Evolutionary conservation across 2,888 invertebrate species (phyloP).

Genomic region (Microplitis deprimator): DNA sequence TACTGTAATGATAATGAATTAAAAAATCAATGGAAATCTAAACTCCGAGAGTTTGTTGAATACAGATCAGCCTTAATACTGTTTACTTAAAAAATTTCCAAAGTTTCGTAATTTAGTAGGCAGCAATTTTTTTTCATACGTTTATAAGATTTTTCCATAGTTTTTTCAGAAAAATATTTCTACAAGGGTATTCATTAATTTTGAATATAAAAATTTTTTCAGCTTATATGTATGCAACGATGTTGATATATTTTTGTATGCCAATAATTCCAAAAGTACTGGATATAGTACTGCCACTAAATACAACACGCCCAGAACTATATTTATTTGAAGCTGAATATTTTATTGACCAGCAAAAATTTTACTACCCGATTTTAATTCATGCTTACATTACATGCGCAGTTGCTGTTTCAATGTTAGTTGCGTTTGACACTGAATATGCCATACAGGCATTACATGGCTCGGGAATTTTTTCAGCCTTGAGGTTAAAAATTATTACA

Average conservation of each 20-base stretch:
- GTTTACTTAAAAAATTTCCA: too few species aligned
- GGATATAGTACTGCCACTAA: constrained; percentile 46
- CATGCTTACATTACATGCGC: constrained; percentile 42
- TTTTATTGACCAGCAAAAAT: constrained; percentile 49
- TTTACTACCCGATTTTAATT: constrained; percentile 42
- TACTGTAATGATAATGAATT: too few species aligned
- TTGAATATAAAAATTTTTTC: background rate
- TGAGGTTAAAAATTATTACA: background rate
- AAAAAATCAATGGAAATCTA: too few species aligned
- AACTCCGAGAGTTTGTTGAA: too few species aligned
- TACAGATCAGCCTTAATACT: too few species aligned
- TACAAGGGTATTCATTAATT: too few species aligned
- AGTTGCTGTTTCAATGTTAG: constrained; percentile 36
- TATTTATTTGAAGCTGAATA: constrained; percentile 47
- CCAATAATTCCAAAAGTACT: constrained; percentile 43
- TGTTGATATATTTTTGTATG: constrained; percentile 22
- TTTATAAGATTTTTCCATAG: too few species aligned
- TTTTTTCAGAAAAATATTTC: too few species aligned
- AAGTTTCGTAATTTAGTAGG: too few species aligned
- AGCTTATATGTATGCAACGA: constrained; percentile 26
- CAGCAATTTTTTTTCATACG: too few species aligned
- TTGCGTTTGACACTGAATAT: constrained; percentile 42
- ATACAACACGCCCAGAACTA: constrained; percentile 45
- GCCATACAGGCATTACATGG: constrained; percentile 44
- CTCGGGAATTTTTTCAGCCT: background rate